Conservation (phyloP, 2,113 vertebrate genomes). For the Empidonax alnorum region DNA sequence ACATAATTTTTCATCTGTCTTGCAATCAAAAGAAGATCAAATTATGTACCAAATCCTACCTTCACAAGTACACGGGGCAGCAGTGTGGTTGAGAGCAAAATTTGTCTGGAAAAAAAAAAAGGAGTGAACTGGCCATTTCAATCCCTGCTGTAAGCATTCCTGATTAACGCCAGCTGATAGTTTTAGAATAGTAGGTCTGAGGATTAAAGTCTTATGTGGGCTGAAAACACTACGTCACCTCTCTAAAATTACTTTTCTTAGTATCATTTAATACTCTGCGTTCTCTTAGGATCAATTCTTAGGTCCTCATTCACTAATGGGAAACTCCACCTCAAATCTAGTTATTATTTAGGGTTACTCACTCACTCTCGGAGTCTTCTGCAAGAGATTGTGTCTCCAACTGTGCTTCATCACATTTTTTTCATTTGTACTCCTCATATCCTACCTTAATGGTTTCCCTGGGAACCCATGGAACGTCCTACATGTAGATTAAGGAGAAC, state of each 20-base stretch:
- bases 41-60: neutral
- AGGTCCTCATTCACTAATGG: neutral
- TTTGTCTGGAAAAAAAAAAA: neutral
- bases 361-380: neutral
- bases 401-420: neutral
- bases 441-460: neutral
- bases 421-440: neutral
- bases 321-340: neutral
- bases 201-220: constrained; percentile 40
- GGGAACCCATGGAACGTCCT: neutral
- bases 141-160: neutral
- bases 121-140: neutral
- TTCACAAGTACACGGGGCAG: neutral
- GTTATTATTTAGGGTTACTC: neutral
- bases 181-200: neutral
- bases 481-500: neutral
- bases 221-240: constrained; percentile 4
- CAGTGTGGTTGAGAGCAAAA: neutral
- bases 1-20: neutral
- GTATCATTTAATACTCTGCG: neutral
- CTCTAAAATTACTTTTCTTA: constrained; percentile 25
- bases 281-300: neutral
- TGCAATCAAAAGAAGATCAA: neutral
- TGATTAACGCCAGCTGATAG: constrained; percentile 9
- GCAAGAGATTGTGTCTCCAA: neutral